These are phyloP conservation scores for Pyrochroa serraticornis DNA, from an alignment of 2,888 invertebrate species.

Conservation along the genomic window DNA sequence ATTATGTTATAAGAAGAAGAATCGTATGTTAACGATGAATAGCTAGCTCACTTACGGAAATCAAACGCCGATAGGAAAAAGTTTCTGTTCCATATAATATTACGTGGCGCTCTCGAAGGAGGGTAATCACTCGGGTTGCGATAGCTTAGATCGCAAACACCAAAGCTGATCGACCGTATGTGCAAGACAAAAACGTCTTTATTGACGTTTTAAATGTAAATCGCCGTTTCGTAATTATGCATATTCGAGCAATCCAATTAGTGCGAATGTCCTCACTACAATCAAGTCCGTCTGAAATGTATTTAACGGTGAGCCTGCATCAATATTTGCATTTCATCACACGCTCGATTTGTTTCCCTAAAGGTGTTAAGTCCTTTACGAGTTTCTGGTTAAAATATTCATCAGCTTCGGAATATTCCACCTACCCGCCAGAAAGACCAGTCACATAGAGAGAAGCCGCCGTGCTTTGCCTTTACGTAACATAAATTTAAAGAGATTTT, in stretches of 20 bases:
- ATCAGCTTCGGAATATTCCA: conserved; percentile 38
- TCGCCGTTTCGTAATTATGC: background rate
- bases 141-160: too few species aligned
- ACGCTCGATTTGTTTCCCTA: conserved; percentile 48
- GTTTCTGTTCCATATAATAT: too few species aligned
- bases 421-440: conserved; percentile 15
- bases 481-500: conserved; percentile 17
- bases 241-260: conserved; percentile 30
- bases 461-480: conserved; percentile 6
- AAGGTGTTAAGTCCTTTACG: conserved; percentile 46
- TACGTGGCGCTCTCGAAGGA: too few species aligned
- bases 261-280: conserved; percentile 11
- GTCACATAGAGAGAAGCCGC: conserved; percentile 15
- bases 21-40: too few species aligned
- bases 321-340: conserved; percentile 52
- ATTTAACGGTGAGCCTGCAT: conserved; percentile 37
- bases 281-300: conserved; percentile 28
- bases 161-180: too few species aligned
- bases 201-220: background rate
- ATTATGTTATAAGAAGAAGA: too few species aligned
- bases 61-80: too few species aligned
- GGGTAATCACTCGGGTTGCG: too few species aligned
- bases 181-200: background rate
- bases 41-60: too few species aligned
- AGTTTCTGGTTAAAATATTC: conserved; percentile 43